phyloP scores from a whole-genome alignment of 2,113 vertebrate species.

The Heterocephalus glaber region DNA sequence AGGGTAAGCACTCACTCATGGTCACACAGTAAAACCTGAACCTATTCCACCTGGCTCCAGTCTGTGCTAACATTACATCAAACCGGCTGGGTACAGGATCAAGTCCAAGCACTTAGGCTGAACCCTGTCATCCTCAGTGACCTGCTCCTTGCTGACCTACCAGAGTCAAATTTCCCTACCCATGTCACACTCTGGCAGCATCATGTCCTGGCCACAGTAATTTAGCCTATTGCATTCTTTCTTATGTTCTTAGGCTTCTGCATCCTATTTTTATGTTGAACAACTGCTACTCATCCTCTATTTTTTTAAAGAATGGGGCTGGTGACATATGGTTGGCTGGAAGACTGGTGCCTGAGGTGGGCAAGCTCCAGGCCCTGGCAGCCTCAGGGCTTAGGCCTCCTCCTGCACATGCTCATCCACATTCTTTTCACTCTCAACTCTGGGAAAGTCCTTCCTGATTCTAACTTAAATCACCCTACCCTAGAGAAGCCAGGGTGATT shows the following conservation, averaged over 20 bases:
- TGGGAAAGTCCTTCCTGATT: constrained; percentile 18
- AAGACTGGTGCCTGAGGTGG: not conserved
- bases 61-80: not conserved
- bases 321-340: not conserved
- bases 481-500: not conserved
- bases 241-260: not conserved
- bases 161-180: not conserved
- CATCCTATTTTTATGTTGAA: not conserved
- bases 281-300: not conserved
- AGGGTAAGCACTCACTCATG: not conserved
- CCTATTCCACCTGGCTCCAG: not conserved
- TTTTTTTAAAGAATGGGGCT: not conserved
- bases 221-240: not conserved
- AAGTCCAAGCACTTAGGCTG: not conserved
- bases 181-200: not conserved
- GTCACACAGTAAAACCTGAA: not conserved
- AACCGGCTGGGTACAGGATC: not conserved
- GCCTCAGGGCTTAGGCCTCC: not conserved
- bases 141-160: not conserved
- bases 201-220: not conserved
- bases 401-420: not conserved
- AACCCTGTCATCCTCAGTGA: not conserved
- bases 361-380: not conserved
- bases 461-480: not conserved
- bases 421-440: not conserved